Evolutionary conservation across 2,888 invertebrate species (phyloP), one percentile per base, ranked within the genome.

Genomic region (Melieria picta): DNA sequence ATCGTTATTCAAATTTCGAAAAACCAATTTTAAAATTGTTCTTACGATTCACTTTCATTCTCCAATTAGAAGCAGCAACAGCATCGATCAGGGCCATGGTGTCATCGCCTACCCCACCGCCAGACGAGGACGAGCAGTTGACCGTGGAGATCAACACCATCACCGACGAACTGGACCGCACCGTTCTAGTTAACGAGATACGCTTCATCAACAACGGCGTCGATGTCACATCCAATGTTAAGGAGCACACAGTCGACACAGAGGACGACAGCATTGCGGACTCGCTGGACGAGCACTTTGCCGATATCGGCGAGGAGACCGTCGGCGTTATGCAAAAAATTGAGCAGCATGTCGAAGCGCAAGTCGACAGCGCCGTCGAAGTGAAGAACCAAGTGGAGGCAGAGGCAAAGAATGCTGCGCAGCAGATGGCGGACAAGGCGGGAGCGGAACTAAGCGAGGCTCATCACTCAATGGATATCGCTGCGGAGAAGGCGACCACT

Each of bases 151-250:
- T 86, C 47, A 82, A 82, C 9, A 83, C 84, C 45, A 81, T 76
- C 0, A 80, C 78, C n/a, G 84, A 86, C 77, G 79, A 80, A 3
- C 64, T 80, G 48, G 83, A 84, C 72, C 80, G 81, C 72, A 82
- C 82, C 5, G 79, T 83, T 42, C 76, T 83, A 6, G 77, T 85
- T 0, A 86, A 86, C 63, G 87, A 87, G 73, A 87, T 86, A 62
- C 83, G 86, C 3, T 87, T 86, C 65, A 87, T 87, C 10, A 85
- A 87, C 74, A 84, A 87, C 68, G 87, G 87, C 11, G 75, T 87
- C 56, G 87, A 87, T 80, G 86, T 87, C 4, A 86, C 87, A 0
- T 81, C 82, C 13, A 83, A 82, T 61, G 80, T 86, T 11, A 76
- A 78, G 47, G 75, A 80, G 10, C 82, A 80, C 56, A 77, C 75